Percentiles rank a stretch among this genome's conserved stretches.
These are phyloP conservation scores for Microctenopoma steveboyesi DNA, from an alignment of 2,797 vertebrate genomes.

Conservation along the genomic window DNA sequence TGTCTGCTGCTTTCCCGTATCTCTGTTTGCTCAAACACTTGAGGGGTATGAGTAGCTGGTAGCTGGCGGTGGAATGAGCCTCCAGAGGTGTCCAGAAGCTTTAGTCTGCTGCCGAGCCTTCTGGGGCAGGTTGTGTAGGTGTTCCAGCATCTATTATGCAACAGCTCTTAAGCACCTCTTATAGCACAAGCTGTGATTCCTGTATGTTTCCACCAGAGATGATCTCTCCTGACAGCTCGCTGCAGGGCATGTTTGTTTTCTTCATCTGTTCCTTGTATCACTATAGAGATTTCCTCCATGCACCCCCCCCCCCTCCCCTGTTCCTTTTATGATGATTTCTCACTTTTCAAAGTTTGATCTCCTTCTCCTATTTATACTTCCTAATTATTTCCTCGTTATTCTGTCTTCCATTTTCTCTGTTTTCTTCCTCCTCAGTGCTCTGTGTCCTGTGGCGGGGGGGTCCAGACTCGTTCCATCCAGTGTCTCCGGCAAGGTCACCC, in stretches of 20 bases:
- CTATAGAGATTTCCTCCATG: conserved; percentile 37
- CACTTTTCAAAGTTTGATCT: conserved; percentile 39
- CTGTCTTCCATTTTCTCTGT: conserved; percentile 3
- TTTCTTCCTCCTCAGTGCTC: conserved; percentile 85
- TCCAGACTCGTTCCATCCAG: conserved; percentile 90
- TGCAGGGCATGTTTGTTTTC: conserved; percentile 72
- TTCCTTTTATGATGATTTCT: conserved; percentile 43
- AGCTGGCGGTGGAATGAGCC: conserved; percentile 14
- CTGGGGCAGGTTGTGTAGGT: conserved; percentile 45
- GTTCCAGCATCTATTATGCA: conserved; percentile 71
- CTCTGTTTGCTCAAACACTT: conserved; percentile 21
- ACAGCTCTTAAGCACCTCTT: conserved; percentile 60
- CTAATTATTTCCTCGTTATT: conserved; percentile 4
- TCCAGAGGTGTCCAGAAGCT: conserved; percentile 46
- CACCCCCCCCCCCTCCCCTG: conserved; percentile 12
- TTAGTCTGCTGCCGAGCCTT: conserved; percentile 31
- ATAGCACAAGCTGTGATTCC: conserved; percentile 60
- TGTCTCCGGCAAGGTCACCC: conserved; percentile 91
- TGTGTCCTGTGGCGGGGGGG: conserved; percentile 96
- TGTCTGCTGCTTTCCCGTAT: conserved; percentile 3
- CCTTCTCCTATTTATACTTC: conserved; percentile 39
- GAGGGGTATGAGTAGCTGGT: conserved; percentile 29
- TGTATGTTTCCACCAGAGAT: conserved; percentile 60
- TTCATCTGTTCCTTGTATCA: conserved; percentile 59
- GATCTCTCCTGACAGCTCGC: conserved; percentile 62